Evolutionary conservation across 2,888 invertebrate species (phyloP), one percentile per base, ranked within the genome.

Genomic region (Drosophila buzzatii): DNA sequence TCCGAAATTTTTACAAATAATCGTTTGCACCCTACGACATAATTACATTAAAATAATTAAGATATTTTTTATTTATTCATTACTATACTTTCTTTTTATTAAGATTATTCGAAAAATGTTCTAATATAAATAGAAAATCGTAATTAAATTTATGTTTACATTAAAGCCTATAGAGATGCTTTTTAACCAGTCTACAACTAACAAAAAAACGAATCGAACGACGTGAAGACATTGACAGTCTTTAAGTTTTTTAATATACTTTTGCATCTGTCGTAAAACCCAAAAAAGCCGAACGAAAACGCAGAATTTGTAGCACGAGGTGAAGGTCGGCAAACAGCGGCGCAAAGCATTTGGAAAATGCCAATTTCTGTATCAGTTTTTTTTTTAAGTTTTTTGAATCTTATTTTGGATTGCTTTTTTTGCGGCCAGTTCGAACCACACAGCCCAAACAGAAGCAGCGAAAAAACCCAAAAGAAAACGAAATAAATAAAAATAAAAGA

Each of bases 321-420:
- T 90, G 89, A 85, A 90, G 90, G 89, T 81, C 86, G 56, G 52
- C 79, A 79, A 84, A 81, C 84, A 81, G 59, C 49, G 62, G 10
- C 56, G 61, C 39, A 55, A 59, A 75, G 60, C 55, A 60, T 78
- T 74, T 62, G 61, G 68, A 73, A 77, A 69, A 74, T 71, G 51
- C 33, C 65, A 79, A 53, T 66, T 75, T 75, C 44, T 66, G 16
- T 60, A 61, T 62, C 33, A 51, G 14, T 49, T 63, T 55, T 55
- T 14, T 33, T 35, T 7, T 35, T n/a, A 27, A 23, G 3, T 20
- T 12, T 35, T 39, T 16, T 39, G 5, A 8, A 35, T 33, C 37
- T 53, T 44, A 12, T 57, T 51, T 44, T 10, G 37, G 42, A 60
- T 58, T 73, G 44, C 31, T 37, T 47, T 52, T 23, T 69, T 61